Evolutionary conservation across 37 sponge, comb jelly and placozoan genomes (phyloP).

Genomic region (Chondrosia reniformis): DNA sequence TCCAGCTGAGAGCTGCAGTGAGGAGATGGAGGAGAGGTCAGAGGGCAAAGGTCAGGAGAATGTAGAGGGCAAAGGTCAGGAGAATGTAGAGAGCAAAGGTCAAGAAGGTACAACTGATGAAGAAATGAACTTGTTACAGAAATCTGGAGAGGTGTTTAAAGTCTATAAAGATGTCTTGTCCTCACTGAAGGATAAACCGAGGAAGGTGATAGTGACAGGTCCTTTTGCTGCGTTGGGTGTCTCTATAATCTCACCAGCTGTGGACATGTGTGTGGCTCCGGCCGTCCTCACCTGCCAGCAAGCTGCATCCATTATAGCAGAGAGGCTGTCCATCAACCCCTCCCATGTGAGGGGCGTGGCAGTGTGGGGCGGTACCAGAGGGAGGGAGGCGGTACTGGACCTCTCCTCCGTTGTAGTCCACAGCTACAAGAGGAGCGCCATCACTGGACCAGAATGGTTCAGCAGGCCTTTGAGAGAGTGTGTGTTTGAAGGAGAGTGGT

Average conservation of each 20-base stretch:
- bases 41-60: no score
- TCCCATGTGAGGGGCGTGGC: slow-evolving; percentile 31
- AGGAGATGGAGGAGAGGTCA: no score
- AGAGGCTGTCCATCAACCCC: slow-evolving; percentile 34
- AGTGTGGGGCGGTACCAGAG: slow-evolving; percentile 26
- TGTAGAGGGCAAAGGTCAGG: no score
- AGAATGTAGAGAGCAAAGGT: no score
- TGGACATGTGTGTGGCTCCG: slow-evolving; percentile 28
- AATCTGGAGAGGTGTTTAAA: no score
- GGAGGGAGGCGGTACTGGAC: background rate
- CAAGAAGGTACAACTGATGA: no score
- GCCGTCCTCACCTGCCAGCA: slow-evolving; percentile 34
- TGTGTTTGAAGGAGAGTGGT: slow-evolving; percentile 56
- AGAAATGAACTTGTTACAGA: no score
- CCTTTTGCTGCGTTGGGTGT: slow-evolving; percentile 35
- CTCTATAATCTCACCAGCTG: no score
- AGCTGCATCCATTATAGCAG: slow-evolving; percentile 50
- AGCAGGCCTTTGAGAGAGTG: slow-evolving; percentile 40
- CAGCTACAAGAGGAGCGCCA: slow-evolving; percentile 37
- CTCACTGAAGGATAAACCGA: slow-evolving; percentile 41
- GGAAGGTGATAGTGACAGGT: slow-evolving; percentile 50
- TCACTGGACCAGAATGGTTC: slow-evolving; percentile 58
- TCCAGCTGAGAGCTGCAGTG: background rate
- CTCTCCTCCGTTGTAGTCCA: slow-evolving; percentile 8
- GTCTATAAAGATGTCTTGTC: no score